These are phyloP conservation scores for Xerus inauris DNA, from an alignment of 2,113 vertebrate genomes.

Conservation along the genomic window DNA sequence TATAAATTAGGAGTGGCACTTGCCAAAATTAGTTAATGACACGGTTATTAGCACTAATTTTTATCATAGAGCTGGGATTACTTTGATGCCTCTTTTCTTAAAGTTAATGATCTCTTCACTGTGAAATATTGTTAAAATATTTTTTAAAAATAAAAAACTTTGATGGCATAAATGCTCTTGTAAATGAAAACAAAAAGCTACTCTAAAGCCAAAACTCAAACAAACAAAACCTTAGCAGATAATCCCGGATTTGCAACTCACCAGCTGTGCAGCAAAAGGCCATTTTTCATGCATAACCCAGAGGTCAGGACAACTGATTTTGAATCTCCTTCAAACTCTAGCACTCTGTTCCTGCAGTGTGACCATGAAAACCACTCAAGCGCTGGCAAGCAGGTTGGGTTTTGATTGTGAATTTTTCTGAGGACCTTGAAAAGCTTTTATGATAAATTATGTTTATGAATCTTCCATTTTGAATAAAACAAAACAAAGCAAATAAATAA, in stretches of 20 bases:
- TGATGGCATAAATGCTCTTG: background rate
- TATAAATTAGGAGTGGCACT: background rate
- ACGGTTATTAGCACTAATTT: conserved; percentile 48
- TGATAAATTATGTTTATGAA: background rate
- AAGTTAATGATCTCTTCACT: conserved; percentile 55
- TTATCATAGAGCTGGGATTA: background rate
- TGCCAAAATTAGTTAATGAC: conserved; percentile 37
- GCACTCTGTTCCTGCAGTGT: background rate
- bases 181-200: conserved; percentile 36
- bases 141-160: background rate
- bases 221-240: conserved; percentile 13
- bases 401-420: background rate
- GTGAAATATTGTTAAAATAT: conserved; percentile 28
- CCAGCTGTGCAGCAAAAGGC: background rate
- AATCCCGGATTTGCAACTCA: background rate
- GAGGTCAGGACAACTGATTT: background rate
- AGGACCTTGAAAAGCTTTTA: background rate
- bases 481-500: background rate
- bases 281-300: background rate
- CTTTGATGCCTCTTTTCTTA: conserved; percentile 14
- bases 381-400: background rate
- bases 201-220: conserved; percentile 21
- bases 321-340: conserved; percentile 16
- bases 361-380: background rate
- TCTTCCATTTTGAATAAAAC: background rate